Evolutionary conservation across 2,888 invertebrate species (phyloP), one percentile per base, ranked within the genome.

Genomic region (Dusona sp.): DNA sequence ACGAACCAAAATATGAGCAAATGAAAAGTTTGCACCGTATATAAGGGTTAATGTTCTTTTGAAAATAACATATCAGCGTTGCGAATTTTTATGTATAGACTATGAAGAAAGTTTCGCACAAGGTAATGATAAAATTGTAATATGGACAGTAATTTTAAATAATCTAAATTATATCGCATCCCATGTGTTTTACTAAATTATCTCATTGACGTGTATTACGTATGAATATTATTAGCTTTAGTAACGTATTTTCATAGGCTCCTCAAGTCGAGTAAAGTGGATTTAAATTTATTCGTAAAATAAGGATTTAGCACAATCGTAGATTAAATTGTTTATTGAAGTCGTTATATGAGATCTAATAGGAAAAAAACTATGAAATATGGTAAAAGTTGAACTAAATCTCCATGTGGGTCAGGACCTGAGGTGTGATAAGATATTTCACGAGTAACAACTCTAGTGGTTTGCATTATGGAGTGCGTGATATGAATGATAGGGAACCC

Each of bases 401-500:
- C 2, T 61, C 16, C 16, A 29, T 36, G 36, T 2, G n/a, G 33
- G 73, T 36, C 33, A 33, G 54, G 36, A 73, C 11, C 51, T 13
- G 11, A n/a, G n/a, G 19, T 33, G 45, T 33, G 72, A 51, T 54
- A 73, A 38, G 36, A 42, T 45, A 61, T 61, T 64, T 45, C 61
- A 29, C 25, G 25, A 75, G 36, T 3, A 8, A 79, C 54, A 57
- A 42, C 19, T 16, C 7, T 36, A 42, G 65, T 38, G 22, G 29
- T 48, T 13, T 65, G 29, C 73, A 79, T 73, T 45, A 45, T 54
- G 25, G 25, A 68, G 13, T 13, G 57, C 67, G 64, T 48, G 54
- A 68, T 78, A 61, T 57, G 70, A 57, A 72, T 54, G 74, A 70
- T 25, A 54, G 38, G 25, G 73, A 38, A 73, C 54, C 75, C 33